Evolutionary conservation across 2,888 invertebrate genomes (phyloP).

Genomic region (Protophormia terraenovae): DNA sequence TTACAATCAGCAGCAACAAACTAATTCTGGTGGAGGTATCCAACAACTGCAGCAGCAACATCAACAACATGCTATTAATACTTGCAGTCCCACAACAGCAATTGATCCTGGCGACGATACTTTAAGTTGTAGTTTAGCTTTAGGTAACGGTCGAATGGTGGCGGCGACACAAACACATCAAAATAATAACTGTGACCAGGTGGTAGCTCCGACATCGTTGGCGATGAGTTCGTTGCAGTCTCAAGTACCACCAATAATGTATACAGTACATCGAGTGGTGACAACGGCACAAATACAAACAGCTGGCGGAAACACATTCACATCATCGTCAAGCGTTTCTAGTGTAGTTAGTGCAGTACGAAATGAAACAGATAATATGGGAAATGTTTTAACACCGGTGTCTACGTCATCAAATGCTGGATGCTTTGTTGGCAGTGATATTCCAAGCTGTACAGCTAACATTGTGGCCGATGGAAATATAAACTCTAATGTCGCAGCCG

Average conservation of each 20-base stretch:
- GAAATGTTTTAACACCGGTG: constrained; percentile 72
- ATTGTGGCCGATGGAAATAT: constrained; percentile 53
- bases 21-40: constrained; percentile 60
- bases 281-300: constrained; percentile 81
- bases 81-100: constrained; percentile 68
- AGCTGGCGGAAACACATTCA: constrained; percentile 78
- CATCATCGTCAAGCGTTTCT: constrained; percentile 80
- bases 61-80: constrained; percentile 70
- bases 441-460: constrained; percentile 43
- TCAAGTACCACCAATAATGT: constrained; percentile 78
- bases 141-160: constrained; percentile 74
- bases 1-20: constrained; percentile 56
- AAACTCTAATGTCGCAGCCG: constrained; percentile 63
- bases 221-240: constrained; percentile 71
- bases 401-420: constrained; percentile 72
- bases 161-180: constrained; percentile 78
- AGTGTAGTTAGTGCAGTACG: constrained; percentile 80
- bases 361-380: constrained; percentile 75
- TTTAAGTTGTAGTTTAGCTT: constrained; percentile 73
- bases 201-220: constrained; percentile 70
- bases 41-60: constrained; percentile 63
- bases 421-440: constrained; percentile 67
- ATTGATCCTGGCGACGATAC: constrained; percentile 75
- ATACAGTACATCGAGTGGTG: constrained; percentile 81
- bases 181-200: constrained; percentile 71